Evolutionary conservation across 1,140 invertebrate species (phyloP), one percentile per base, ranked within the genome.

Genomic region (Eubasilissa regina): DNA sequence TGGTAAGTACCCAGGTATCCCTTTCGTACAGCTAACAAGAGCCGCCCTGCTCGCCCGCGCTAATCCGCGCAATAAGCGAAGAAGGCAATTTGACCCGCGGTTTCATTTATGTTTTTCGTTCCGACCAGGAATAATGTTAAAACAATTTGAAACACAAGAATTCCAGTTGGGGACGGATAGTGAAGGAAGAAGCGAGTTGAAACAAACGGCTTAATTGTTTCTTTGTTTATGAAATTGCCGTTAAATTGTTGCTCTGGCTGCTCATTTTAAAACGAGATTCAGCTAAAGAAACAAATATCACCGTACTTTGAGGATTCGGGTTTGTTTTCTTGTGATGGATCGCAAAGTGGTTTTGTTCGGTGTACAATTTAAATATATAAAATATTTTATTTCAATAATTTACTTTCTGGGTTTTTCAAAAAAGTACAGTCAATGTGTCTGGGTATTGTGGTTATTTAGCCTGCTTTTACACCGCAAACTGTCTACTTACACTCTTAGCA

Each of bases 161-260:
- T 10, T 9, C 15, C 56, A 51, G 48, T 15, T 25, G 35, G 13
- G 0, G 21, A 64, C 60, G 10, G 25, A 43, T 64, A 64, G 25
- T 64, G 0, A 12, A 25, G n/a, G 35, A 4, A 6, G 10, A 10
- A 25, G 25, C 19, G 60, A 64, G 9, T 19, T 60, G 60, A 64
- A 48, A 77, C 25, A 51, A 51, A 77, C 43, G 43, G 60, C 21
- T 25, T 43, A 68, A 51, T 51, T 64, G 35, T 64, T 64, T 64
- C 60, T 43, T 43, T 43, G 60, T 44, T 64, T 64, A 43, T 3
- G 60, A 66, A 77, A 77, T 77, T 55, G 55, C 58, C 21, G 45
- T 76, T 48, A 15, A 76, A 62, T 76, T 62, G 13, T 58, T 58
- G 15, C 21, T 15, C 6, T 35, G 55, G 55, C 4, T 8, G 15